Percentiles rank a stretch among this genome's conserved stretches.
phyloP scores from a whole-genome alignment of 2,888 invertebrate species.

The Thyatira batis region DNA sequence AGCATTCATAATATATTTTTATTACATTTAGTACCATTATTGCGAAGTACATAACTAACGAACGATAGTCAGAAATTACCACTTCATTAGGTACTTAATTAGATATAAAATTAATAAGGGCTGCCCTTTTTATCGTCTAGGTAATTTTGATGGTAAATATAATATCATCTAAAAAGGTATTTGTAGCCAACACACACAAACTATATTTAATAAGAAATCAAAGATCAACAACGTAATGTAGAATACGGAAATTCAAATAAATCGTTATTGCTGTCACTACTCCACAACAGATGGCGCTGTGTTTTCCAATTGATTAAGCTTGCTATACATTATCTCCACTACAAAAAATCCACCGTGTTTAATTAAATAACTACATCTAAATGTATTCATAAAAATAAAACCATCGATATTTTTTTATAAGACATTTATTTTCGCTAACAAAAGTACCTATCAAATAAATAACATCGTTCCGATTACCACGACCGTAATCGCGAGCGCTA shows the following conservation, averaged over 20 bases:
- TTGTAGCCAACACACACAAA: too few relatives aligned
- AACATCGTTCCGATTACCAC: not conserved
- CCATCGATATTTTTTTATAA: constrained; percentile 13
- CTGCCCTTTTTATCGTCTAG: too few relatives aligned
- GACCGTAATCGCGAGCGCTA: not conserved
- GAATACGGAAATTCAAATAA: constrained; percentile 19
- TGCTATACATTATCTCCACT: not conserved
- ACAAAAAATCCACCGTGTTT: constrained; percentile 1
- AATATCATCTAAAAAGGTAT: too few relatives aligned
- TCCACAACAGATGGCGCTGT: constrained; percentile 57
- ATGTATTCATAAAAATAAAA: not conserved
- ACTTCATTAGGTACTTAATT: too few relatives aligned
- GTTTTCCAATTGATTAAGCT: not conserved
- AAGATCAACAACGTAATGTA: too few relatives aligned
- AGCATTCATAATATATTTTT: not conserved
- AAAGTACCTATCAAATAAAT: constrained; percentile 31
- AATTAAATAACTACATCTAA: not conserved
- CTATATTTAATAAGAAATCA: too few relatives aligned
- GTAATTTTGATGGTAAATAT: too few relatives aligned
- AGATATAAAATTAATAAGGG: not conserved
- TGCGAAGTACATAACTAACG: too few relatives aligned
- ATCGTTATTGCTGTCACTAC: constrained; percentile 38
- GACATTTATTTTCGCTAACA: constrained; percentile 20
- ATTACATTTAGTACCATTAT: too few relatives aligned
- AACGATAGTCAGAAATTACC: too few relatives aligned